A percentile compares a stretch with the other conserved stretches of the same genome.
phyloP scores from a whole-genome alignment of 2,797 vertebrate genomes.

The Peromyscus aztecus region DNA sequence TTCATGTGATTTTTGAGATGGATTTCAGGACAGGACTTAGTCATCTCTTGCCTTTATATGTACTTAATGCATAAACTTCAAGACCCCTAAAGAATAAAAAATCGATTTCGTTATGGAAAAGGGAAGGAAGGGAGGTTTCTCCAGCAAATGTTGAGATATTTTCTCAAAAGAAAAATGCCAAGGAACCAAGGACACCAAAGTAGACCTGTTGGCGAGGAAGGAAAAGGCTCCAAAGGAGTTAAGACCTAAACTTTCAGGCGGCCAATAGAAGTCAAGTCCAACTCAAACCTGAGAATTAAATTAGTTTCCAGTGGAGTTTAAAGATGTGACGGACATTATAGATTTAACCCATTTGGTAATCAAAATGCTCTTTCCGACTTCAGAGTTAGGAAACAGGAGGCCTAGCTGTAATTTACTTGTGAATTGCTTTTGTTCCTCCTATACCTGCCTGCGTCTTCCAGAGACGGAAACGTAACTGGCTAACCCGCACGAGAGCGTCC shows the following conservation, averaged over 20 bases:
- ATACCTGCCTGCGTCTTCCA: not conserved
- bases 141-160: constrained; percentile 21
- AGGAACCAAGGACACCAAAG: not conserved
- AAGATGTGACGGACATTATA: constrained; percentile 16
- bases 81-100: constrained; percentile 38
- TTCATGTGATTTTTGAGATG: constrained; percentile 32
- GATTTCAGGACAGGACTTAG: constrained; percentile 41
- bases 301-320: not conserved
- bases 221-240: constrained; percentile 37
- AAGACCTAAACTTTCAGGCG: not conserved
- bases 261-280: not conserved
- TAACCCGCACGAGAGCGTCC: not conserved
- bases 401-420: not conserved
- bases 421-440: constrained; percentile 2
- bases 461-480: constrained; percentile 46
- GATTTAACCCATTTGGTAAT: constrained; percentile 49
- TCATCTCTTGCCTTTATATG: constrained; percentile 42
- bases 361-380: constrained; percentile 30
- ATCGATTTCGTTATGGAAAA: constrained; percentile 50
- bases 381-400: not conserved
- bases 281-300: constrained; percentile 47
- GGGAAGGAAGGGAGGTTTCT: not conserved
- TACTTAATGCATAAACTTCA: constrained; percentile 51
- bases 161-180: not conserved
- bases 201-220: not conserved